Base-by-base conservation (phyloP, 2,113 vertebrate species). In the Hemibagrus wyckioides region DNA sequence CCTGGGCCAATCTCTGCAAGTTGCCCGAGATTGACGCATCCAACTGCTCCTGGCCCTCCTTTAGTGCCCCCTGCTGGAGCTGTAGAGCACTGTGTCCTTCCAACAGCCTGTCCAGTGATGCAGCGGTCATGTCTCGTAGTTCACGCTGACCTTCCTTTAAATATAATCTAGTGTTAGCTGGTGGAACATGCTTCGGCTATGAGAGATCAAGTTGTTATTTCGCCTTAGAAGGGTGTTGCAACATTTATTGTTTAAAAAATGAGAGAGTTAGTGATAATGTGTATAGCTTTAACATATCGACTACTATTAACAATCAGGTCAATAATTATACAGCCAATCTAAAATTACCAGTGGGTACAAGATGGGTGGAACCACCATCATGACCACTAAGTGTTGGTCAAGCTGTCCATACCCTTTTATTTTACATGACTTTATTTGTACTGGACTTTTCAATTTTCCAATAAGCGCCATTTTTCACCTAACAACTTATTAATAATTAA, bases 111-210 rank as follows among this genome's bases (percentile, higher is more conserved):
- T 93, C 90, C 77, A 96, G 85, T 0, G 96, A 95, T 11, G 94
- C 93, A 0, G 92, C 84, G 0, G 92, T 94, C 89, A 93, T 79
- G 5, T 96, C 93, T 90, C 80, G 91, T 85, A 96, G 88, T 85
- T 96, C 93, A 41, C 92, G 90, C 91, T 96, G 96, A 3, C 96
- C 95, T 4, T 94, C 95, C 96, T 97, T 90, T 14, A 86, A 0
- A 59, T 8, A 71, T 7, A 86, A 1, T n/a, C 75, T 19, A 76
- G 6, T 54, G 44, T 41, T 30, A 17, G 15, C 57, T 79, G 23
- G 41, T 65, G n/a, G 23, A 56, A 75, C 39, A 36, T 25, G 33
- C 19, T 25, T 39, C 48, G n/a, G 44, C 6, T 48, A 48, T 28
- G 15, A 10, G 14, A 33, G 28, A 8, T 52, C 11, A n/a, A 73